Conservation (phyloP, 2,113 vertebrate genomes). For the Sinocyclocheilus grahami region DNA sequence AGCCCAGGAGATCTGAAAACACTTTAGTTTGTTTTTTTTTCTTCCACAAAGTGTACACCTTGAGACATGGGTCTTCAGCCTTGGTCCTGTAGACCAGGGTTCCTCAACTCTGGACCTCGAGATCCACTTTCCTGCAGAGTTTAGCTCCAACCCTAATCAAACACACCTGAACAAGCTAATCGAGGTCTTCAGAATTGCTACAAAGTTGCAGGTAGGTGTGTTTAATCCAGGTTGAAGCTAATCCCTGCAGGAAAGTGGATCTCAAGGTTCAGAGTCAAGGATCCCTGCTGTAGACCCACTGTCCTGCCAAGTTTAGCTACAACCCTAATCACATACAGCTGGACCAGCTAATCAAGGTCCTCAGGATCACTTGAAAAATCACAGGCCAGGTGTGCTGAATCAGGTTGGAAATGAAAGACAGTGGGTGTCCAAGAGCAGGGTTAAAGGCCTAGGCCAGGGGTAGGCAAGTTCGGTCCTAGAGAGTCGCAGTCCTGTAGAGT, state of each 20-base stretch:
- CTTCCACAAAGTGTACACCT: background rate
- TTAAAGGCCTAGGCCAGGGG: background rate
- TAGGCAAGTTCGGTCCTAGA: no score
- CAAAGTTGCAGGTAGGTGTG: no score
- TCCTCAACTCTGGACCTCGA: background rate
- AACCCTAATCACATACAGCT: background rate
- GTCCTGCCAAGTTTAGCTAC: background rate
- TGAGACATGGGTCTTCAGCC: background rate
- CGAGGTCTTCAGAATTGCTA: background rate
- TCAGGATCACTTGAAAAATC: background rate
- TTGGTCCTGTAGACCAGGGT: background rate
- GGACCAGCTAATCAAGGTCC: background rate
- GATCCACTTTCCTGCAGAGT: background rate
- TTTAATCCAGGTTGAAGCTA: no score
- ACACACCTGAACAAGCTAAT: background rate
- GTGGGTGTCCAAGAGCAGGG: no score
- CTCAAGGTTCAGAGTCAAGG: no score
- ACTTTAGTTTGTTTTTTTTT: background rate
- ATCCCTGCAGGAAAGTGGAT: no score
- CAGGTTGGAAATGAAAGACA: background rate
- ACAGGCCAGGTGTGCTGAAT: background rate
- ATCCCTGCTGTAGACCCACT: background rate
- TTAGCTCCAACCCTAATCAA: background rate
- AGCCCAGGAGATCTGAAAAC: background rate
- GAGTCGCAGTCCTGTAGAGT: no score